Conservation (phyloP, 1,140 invertebrate species). For the Physella acuta region DNA sequence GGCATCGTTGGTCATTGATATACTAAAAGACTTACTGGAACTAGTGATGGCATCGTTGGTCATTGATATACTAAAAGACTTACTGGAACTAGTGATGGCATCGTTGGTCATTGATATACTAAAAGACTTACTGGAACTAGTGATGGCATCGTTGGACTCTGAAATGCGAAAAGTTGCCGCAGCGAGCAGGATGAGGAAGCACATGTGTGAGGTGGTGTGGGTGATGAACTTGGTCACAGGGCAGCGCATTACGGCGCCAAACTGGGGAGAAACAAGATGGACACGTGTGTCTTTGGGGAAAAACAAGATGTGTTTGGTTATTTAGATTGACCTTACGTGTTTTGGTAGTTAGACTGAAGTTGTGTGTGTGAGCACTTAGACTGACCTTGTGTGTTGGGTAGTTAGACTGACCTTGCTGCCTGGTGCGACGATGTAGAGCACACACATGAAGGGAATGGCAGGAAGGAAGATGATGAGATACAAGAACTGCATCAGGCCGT, state of each 20-base stretch:
- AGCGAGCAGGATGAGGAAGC: slow-evolving; percentile 57
- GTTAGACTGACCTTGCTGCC: slow-evolving; percentile 70
- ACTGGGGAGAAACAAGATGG: slow-evolving; percentile 35
- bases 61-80: too few relatives aligned
- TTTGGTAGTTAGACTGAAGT: too few relatives aligned
- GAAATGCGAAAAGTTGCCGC: slow-evolving; percentile 59
- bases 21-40: too few relatives aligned
- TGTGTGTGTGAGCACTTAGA: too few relatives aligned
- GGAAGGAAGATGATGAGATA: slow-evolving; percentile 91
- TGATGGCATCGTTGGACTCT: slow-evolving; percentile 48
- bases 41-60: too few relatives aligned
- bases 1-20: too few relatives aligned
- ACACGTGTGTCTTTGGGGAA: too few relatives aligned
- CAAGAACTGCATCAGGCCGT: slow-evolving; percentile 72
- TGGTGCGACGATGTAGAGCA: slow-evolving; percentile 89
- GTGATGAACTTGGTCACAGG: slow-evolving; percentile 99
- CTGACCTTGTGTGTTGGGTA: too few relatives aligned
- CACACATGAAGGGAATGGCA: slow-evolving; percentile 89
- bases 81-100: too few relatives aligned
- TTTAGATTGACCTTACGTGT: too few relatives aligned
- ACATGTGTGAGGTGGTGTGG: slow-evolving; percentile 66
- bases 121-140: slow-evolving; percentile 36
- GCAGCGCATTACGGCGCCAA: slow-evolving; percentile 90
- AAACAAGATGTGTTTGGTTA: too few relatives aligned
- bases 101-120: too few relatives aligned